These are phyloP conservation scores for Oncorhynchus mykiss DNA, from an alignment of 2,113 vertebrate species.

Conservation along the genomic window DNA sequence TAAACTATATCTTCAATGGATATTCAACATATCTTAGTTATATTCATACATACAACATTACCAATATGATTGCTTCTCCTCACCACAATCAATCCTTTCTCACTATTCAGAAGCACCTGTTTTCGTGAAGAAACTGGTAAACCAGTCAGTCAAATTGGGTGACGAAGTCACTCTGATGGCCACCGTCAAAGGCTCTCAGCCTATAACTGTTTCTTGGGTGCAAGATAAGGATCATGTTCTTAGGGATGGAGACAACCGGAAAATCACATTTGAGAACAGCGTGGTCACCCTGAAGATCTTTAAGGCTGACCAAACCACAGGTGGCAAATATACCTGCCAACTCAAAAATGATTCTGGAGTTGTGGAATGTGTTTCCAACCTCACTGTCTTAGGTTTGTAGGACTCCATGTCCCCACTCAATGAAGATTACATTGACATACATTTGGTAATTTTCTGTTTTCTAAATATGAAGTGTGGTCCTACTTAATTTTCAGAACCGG, in stretches of 20 bases:
- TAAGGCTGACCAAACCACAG: slow-evolving; percentile 72
- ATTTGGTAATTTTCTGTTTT: not conserved
- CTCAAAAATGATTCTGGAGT: slow-evolving; percentile 87
- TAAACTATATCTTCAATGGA: slow-evolving; percentile 19
- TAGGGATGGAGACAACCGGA: slow-evolving; percentile 88
- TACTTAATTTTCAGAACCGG: slow-evolving; percentile 84
- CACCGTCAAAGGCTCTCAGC: slow-evolving; percentile 85
- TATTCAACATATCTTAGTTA: not conserved
- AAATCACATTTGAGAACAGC: slow-evolving; percentile 83
- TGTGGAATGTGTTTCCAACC: slow-evolving; percentile 82
- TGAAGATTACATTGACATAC: not conserved
- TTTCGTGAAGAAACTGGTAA: slow-evolving; percentile 85
- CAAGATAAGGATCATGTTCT: slow-evolving; percentile 91
- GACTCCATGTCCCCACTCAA: not conserved
- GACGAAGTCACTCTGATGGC: slow-evolving; percentile 83
- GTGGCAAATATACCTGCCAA: slow-evolving; percentile 89
- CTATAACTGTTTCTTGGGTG: slow-evolving; percentile 88
- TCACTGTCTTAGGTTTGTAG: slow-evolving; percentile 90
- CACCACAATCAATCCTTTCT: slow-evolving; percentile 69
- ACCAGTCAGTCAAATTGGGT: slow-evolving; percentile 79
- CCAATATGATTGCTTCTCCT: slow-evolving; percentile 11
- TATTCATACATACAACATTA: not conserved
- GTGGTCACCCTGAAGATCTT: slow-evolving; percentile 80
- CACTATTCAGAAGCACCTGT: slow-evolving; percentile 83
- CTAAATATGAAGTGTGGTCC: slow-evolving; percentile 16